Evolutionary conservation across 2,113 vertebrate genomes (phyloP).

Genomic region (Typhlomys cinereus): DNA sequence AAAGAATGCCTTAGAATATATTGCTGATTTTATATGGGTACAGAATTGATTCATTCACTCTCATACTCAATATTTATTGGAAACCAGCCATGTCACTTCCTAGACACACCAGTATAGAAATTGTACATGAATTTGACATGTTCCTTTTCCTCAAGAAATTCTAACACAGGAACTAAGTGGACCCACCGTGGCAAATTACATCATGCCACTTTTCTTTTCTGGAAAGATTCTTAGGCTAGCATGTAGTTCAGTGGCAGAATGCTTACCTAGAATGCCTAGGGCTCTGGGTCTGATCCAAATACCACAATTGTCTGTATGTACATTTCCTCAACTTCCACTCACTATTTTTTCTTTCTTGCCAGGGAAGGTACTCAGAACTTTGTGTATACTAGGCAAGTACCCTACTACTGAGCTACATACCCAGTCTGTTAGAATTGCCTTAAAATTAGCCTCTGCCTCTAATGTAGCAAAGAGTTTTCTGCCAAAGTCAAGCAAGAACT

Average conservation of each 20-base stretch:
- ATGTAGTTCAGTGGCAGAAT: not conserved
- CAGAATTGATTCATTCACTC: constrained; percentile 16
- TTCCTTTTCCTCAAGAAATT: constrained; percentile 21
- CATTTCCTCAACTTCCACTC: not conserved
- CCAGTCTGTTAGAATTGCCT: not conserved
- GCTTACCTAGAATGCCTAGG: not conserved
- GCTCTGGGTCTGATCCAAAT: too few relatives aligned
- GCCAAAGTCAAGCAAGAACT: constrained; percentile 1
- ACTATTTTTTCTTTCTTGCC: not conserved
- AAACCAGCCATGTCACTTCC: not conserved
- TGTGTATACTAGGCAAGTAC: not conserved
- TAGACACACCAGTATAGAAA: not conserved
- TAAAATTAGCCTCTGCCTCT: not conserved
- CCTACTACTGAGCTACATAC: not conserved
- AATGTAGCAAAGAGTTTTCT: constrained; percentile 26
- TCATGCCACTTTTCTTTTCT: not conserved
- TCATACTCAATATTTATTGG: not conserved
- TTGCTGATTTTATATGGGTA: not conserved
- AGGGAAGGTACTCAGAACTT: not conserved
- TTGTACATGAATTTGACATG: constrained; percentile 22
- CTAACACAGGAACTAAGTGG: constrained; percentile 43
- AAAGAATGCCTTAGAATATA: not conserved
- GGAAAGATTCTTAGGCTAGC: not conserved
- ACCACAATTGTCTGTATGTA: not conserved
- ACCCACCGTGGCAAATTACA: not conserved